These are phyloP conservation scores for Eumerus sabulonum DNA, from an alignment of 2,888 invertebrate species.

Conservation along the genomic window DNA sequence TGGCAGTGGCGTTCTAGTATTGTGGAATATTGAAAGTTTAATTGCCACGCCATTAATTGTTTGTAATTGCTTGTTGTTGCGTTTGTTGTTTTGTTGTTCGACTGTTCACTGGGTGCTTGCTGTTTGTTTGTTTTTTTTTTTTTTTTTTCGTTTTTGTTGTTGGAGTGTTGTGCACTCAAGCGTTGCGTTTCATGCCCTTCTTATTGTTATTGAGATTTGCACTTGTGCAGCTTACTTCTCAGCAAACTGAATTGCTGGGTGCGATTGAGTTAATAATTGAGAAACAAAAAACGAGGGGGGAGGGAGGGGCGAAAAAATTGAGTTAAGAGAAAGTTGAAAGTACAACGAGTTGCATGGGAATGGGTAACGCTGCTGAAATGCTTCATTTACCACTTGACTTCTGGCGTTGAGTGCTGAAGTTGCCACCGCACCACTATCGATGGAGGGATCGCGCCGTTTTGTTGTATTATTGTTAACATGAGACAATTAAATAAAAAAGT, in stretches of 20 bases:
- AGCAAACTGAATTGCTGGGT: conserved; percentile 37
- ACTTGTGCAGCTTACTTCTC: conserved; percentile 42
- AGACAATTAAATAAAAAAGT: conserved; percentile 10
- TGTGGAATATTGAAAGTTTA: conserved; percentile 66
- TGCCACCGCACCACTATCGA: background rate
- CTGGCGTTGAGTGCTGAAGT: too few species aligned
- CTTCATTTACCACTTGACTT: conserved; percentile 38
- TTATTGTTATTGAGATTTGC: conserved; percentile 56
- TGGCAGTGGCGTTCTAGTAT: background rate
- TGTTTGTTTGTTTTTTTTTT: background rate
- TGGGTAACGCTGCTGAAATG: conserved; percentile 36
- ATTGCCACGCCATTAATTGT: conserved; percentile 66
- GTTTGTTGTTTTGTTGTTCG: conserved; percentile 7
- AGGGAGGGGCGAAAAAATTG: too few species aligned
- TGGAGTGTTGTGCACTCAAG: conserved; percentile 22
- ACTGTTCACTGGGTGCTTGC: background rate
- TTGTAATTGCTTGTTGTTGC: conserved; percentile 61
- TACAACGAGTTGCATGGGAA: conserved; percentile 55
- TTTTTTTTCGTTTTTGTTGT: conserved; percentile 1
- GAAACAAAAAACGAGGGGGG: background rate
- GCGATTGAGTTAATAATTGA: conserved; percentile 26
- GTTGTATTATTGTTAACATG: conserved; percentile 1
- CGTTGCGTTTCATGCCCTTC: conserved; percentile 48
- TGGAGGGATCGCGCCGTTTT: background rate
- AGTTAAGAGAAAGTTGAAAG: conserved; percentile 53